Percentiles rank a stretch among this genome's conserved stretches.
These are phyloP conservation scores for Camponotus fellah DNA, from an alignment of 2,888 invertebrate species.

Conservation along the genomic window DNA sequence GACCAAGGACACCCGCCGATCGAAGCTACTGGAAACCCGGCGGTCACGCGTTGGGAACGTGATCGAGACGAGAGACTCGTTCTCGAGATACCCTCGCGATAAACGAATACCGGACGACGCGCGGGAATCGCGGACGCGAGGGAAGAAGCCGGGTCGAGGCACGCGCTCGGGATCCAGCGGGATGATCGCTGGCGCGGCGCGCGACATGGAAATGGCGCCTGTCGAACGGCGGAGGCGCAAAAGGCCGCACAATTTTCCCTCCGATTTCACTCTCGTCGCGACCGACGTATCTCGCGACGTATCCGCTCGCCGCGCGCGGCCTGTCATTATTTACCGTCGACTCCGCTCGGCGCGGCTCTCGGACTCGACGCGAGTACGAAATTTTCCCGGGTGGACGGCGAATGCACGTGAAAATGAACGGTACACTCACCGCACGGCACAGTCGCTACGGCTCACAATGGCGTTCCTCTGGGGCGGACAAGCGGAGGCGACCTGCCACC, in stretches of 20 bases:
- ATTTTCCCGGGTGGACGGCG: conserved; percentile 87
- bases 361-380: conserved; percentile 82
- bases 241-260: conserved; percentile 15
- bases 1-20: not conserved
- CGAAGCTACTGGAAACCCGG: conserved; percentile 48
- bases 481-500: conserved; percentile 66
- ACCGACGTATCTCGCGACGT: not conserved
- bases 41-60: conserved; percentile 63
- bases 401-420: conserved; percentile 91
- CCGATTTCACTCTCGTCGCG: not conserved
- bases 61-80: conserved; percentile 41
- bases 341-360: conserved; percentile 43
- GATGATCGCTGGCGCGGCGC: conserved; percentile 18
- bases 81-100: not conserved
- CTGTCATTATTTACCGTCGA: not conserved
- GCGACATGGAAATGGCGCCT: conserved; percentile 70
- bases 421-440: conserved; percentile 89
- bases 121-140: not conserved
- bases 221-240: conserved; percentile 37
- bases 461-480: conserved; percentile 90
- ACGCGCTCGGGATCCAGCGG: conserved; percentile 18
- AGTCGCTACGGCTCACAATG: conserved; percentile 95
- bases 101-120: not conserved
- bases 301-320: not conserved
- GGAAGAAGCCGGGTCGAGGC: conserved; percentile 55